A percentile compares a stretch with the other conserved stretches of the same genome.
These are phyloP conservation scores for Gambelia wislizenii DNA, from an alignment of 2,797 vertebrate genomes.

Conservation along the genomic window DNA sequence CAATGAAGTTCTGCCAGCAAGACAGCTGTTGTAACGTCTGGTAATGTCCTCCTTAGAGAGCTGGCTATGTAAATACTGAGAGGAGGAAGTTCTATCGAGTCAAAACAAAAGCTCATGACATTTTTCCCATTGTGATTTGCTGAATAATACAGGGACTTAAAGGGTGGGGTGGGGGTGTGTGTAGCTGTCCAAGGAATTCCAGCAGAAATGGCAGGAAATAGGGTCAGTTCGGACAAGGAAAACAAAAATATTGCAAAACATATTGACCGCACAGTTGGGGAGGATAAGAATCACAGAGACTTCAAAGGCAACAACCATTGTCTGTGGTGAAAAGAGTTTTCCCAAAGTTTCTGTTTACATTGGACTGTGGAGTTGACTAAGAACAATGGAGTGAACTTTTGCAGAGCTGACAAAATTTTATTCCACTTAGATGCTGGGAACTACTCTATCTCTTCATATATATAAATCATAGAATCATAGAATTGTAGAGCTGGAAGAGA, in stretches of 20 bases:
- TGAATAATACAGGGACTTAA: constrained; percentile 54
- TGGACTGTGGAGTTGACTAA: constrained; percentile 57
- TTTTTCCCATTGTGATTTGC: constrained; percentile 72
- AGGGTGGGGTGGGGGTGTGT: not conserved
- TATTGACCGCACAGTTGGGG: constrained; percentile 63
- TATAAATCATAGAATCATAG: no score
- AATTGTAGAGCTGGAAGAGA: no score
- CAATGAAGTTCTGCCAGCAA: not conserved
- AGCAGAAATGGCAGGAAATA: constrained; percentile 62
- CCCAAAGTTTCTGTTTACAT: constrained; percentile 68
- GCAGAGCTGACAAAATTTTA: constrained; percentile 65
- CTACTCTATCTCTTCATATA: constrained; percentile 41
- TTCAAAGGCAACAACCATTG: constrained; percentile 67
- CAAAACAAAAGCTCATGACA: constrained; percentile 60
- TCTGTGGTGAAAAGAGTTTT: constrained; percentile 67
- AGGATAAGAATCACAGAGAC: constrained; percentile 63
- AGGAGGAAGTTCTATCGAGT: constrained; percentile 9
- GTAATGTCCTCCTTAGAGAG: not conserved
- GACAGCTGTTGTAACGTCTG: constrained; percentile 6
- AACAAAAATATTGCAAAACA: constrained; percentile 69
- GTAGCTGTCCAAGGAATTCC: constrained; percentile 59
- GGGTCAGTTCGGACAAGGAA: constrained; percentile 58
- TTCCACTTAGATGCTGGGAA: not conserved
- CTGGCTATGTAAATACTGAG: constrained; percentile 50
- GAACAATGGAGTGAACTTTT: constrained; percentile 70